These are phyloP conservation scores for Phalacrocorax carbo DNA, from an alignment of 2,113 vertebrate species.

Conservation along the genomic window DNA sequence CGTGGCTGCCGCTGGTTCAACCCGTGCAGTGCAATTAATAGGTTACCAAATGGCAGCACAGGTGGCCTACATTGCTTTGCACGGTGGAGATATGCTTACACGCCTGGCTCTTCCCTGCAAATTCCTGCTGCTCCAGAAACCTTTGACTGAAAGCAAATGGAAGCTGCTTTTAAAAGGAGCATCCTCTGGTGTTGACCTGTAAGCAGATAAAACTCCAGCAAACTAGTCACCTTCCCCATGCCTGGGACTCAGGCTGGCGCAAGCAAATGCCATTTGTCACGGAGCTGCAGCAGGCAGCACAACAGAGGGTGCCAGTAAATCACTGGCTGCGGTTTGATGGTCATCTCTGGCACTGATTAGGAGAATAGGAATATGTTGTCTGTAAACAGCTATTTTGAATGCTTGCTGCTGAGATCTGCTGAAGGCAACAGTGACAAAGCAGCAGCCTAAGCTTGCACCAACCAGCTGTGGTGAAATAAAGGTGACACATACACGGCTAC, in stretches of 20 bases:
- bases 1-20: accelerated
- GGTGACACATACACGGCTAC: background rate
- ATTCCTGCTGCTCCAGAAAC: background rate
- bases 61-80: background rate
- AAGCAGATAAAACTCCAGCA: background rate
- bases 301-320: background rate
- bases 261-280: background rate
- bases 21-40: accelerated
- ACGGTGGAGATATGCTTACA: accelerated
- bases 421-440: background rate
- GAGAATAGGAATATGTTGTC: background rate
- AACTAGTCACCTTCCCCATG: accelerated
- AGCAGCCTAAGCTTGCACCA: background rate
- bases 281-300: background rate
- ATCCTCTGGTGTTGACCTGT: accelerated
- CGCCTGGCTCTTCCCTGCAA: background rate
- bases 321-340: background rate
- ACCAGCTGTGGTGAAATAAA: accelerated
- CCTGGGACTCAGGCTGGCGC: background rate
- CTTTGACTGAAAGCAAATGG: background rate
- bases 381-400: background rate
- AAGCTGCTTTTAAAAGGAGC: background rate
- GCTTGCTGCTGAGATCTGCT: background rate
- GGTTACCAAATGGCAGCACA: background rate
- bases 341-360: background rate